Percentiles rank a stretch among this genome's conserved stretches.
Evolutionary conservation across 2,888 invertebrate genomes (phyloP).

Genomic region (Carabus problematicus): DNA sequence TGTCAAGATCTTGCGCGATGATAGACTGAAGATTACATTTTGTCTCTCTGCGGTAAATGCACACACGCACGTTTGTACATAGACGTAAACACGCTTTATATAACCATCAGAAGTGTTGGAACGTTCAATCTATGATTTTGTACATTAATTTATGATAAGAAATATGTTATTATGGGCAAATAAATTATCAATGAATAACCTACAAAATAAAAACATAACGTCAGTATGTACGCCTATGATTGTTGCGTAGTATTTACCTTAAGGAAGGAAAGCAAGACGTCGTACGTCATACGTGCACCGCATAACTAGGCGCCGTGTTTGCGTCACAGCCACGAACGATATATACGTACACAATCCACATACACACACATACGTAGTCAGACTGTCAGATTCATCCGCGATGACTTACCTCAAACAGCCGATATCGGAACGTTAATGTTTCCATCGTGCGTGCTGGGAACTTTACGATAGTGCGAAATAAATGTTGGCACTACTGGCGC

Average conservation of each 20-base stretch:
- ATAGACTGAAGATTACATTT: constrained; percentile 41
- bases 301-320: constrained; percentile 10
- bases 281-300: constrained; percentile 17
- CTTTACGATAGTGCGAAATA: constrained; percentile 14
- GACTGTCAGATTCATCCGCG: no score
- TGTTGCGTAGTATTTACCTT: constrained; percentile 10
- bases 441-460: constrained; percentile 17
- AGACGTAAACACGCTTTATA: no score
- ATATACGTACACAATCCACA: constrained; percentile 13
- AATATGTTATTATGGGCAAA: no score
- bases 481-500: constrained; percentile 25
- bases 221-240: constrained; percentile 9
- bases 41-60: constrained; percentile 31
- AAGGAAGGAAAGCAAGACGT: not conserved
- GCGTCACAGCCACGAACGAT: no score
- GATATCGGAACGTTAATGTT: constrained; percentile 35
- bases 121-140: no score
- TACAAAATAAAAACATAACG: not conserved
- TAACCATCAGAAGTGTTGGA: no score
- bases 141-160: no score
- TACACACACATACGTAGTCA: constrained; percentile 12
- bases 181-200: not conserved
- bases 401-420: constrained; percentile 14
- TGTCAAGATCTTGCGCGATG: constrained; percentile 42
- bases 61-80: not conserved